A percentile compares a stretch with the other conserved stretches of the same genome.
phyloP scores from a whole-genome alignment of 2,797 vertebrate genomes.

The Helicolenus hilgendorfi region DNA sequence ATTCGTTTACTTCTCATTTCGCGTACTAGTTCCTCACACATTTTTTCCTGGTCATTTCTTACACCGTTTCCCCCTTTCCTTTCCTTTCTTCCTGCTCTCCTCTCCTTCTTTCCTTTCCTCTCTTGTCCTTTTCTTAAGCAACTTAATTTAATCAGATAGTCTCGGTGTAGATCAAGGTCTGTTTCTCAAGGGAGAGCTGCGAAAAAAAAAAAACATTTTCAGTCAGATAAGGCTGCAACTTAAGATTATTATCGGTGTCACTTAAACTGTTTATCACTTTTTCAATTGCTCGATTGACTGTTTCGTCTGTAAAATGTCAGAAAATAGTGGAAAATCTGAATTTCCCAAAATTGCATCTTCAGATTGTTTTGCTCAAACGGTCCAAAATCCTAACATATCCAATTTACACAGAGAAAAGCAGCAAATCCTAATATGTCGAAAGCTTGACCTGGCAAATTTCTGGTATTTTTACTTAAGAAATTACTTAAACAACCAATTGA shows the following conservation, averaged over 20 bases:
- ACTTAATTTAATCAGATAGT: not conserved
- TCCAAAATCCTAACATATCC: not conserved
- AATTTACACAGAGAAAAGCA: not conserved
- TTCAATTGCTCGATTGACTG: not conserved
- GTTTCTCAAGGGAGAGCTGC: constrained; percentile 7
- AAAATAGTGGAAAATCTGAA: not conserved
- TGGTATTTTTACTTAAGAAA: not conserved
- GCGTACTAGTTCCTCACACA: not conserved
- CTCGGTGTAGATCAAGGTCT: constrained; percentile 11
- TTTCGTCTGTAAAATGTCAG: not conserved
- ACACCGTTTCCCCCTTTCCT: too few relatives aligned
- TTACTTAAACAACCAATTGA: not conserved
- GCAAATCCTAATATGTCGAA: not conserved
- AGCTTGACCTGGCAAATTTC: not conserved
- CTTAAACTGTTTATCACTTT: not conserved
- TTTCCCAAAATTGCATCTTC: not conserved
- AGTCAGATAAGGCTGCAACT: not conserved
- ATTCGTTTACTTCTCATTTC: not conserved
- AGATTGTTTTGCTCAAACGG: not conserved
- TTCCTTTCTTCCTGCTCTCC: not conserved
- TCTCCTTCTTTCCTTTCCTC: not conserved
- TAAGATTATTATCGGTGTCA: not conserved
- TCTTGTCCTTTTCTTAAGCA: not conserved
- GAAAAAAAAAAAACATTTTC: not conserved
- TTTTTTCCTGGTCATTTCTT: not conserved